phyloP scores from a whole-genome alignment of 2,888 invertebrate species.

The Sarcophaga variegata region DNA sequence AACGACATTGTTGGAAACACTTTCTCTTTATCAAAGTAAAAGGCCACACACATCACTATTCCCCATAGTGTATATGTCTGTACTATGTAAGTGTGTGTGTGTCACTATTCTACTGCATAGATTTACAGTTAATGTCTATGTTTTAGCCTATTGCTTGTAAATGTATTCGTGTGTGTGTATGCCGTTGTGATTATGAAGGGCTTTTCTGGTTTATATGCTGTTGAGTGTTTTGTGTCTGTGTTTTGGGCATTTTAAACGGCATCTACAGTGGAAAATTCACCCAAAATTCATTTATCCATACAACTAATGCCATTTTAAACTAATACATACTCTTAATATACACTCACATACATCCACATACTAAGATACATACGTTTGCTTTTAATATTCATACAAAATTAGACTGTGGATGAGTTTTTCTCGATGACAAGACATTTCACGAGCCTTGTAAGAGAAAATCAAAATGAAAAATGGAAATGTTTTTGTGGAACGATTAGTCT shows the following conservation, averaged over 20 bases:
- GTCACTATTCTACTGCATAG: neutral
- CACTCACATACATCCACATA: neutral
- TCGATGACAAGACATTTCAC: no score
- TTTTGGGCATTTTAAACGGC: conserved; percentile 60
- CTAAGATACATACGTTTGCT: conserved; percentile 23
- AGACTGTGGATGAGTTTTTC: no score
- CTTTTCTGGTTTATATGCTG: conserved; percentile 40
- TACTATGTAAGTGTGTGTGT: neutral
- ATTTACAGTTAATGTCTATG: neutral
- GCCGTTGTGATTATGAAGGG: conserved; percentile 25
- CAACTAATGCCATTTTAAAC: neutral
- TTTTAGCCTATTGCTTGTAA: neutral
- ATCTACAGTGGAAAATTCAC: conserved; percentile 32
- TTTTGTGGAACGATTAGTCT: no score
- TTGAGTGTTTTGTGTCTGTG: conserved; percentile 61
- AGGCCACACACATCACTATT: neutral
- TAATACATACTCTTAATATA: neutral
- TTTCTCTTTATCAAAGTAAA: conserved; percentile 55
- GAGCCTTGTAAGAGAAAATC: no score
- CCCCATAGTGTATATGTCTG: neutral
- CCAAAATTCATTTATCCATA: conserved; percentile 37
- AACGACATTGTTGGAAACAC: conserved; percentile 65
- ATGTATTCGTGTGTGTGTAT: conserved; percentile 13
- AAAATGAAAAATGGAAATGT: no score
- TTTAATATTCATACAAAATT: conserved; percentile 28